These are phyloP conservation scores for Maconellicoccus hirsutus DNA, from an alignment of 1,140 invertebrate species.

Conservation along the genomic window DNA sequence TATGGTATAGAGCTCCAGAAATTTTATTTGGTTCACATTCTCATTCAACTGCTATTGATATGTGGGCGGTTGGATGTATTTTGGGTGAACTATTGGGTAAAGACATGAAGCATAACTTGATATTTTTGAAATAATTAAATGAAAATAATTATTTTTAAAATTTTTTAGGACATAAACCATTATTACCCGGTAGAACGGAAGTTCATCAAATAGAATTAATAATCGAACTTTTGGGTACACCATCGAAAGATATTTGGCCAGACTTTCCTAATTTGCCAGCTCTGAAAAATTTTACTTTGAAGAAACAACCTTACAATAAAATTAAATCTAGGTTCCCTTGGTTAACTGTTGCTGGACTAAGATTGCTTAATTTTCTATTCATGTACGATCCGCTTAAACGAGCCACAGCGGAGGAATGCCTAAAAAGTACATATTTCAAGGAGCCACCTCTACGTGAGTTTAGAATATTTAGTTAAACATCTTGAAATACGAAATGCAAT, in stretches of 20 bases:
- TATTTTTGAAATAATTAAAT: not conserved
- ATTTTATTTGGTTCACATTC: slow-evolving; percentile 75
- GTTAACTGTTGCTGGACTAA: slow-evolving; percentile 76
- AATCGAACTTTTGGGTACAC: slow-evolving; percentile 87
- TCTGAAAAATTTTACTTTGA: slow-evolving; percentile 76
- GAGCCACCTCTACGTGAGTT: slow-evolving; percentile 83
- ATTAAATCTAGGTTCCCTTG: slow-evolving; percentile 80
- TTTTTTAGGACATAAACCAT: slow-evolving; percentile 74
- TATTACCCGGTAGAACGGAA: slow-evolving; percentile 82
- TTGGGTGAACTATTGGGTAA: slow-evolving; percentile 49
- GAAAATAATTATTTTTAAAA: slow-evolving; percentile 27
- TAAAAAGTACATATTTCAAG: slow-evolving; percentile 91
- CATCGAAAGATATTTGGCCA: slow-evolving; percentile 92
- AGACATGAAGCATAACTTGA: not conserved
- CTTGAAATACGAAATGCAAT: not conserved
- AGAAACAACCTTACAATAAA: slow-evolving; percentile 93
- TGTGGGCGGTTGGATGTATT: slow-evolving; percentile 94
- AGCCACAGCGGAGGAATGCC: slow-evolving; percentile 85
- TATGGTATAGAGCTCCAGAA: slow-evolving; percentile 98
- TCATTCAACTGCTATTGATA: slow-evolving; percentile 91
- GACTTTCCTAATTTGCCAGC: slow-evolving; percentile 74
- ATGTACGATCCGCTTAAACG: slow-evolving; percentile 95
- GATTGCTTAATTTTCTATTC: slow-evolving; percentile 86
- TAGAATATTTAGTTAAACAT: slow-evolving; percentile 15
- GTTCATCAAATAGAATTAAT: slow-evolving; percentile 88